Evolutionary conservation across 2,888 invertebrate species (phyloP).

Genomic region (Petrophora chlorosata): DNA sequence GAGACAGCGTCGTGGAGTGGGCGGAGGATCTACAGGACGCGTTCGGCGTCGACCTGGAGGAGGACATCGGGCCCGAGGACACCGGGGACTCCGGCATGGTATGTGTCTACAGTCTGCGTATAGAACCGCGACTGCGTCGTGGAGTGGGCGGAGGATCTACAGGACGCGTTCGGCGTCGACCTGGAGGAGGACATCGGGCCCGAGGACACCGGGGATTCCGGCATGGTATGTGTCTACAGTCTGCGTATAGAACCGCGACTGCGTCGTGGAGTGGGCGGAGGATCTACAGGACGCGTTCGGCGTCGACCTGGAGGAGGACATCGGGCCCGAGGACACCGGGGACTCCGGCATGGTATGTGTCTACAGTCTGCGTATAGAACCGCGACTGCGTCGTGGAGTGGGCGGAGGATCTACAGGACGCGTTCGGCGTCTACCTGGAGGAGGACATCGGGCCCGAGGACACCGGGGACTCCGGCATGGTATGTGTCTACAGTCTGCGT

Average conservation of each 20-base stretch:
- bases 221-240: conserved; percentile 42
- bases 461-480: conserved; percentile 72
- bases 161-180: conserved; percentile 93
- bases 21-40: conserved; percentile 94
- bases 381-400: conserved; percentile 92
- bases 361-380: conserved; percentile 80
- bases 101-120: conserved; percentile 3
- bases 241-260: conserved; percentile 90
- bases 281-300: conserved; percentile 95
- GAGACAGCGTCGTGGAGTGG: conserved; percentile 94
- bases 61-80: conserved; percentile 78
- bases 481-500: conserved; percentile 3
- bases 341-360: conserved; percentile 60
- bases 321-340: conserved; percentile 78
- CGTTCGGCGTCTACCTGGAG: conserved; percentile 90
- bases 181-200: conserved; percentile 81
- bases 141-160: conserved; percentile 95
- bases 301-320: conserved; percentile 85
- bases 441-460: conserved; percentile 80
- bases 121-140: conserved; percentile 91
- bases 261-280: conserved; percentile 93
- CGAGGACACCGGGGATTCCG: conserved; percentile 79
- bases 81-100: conserved; percentile 72
- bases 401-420: conserved; percentile 95
- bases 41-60: conserved; percentile 89